A percentile compares a stretch with the other conserved stretches of the same genome.
These are phyloP conservation scores for Argyrosomus regius DNA, from an alignment of 2,797 vertebrate genomes.

Conservation along the genomic window DNA sequence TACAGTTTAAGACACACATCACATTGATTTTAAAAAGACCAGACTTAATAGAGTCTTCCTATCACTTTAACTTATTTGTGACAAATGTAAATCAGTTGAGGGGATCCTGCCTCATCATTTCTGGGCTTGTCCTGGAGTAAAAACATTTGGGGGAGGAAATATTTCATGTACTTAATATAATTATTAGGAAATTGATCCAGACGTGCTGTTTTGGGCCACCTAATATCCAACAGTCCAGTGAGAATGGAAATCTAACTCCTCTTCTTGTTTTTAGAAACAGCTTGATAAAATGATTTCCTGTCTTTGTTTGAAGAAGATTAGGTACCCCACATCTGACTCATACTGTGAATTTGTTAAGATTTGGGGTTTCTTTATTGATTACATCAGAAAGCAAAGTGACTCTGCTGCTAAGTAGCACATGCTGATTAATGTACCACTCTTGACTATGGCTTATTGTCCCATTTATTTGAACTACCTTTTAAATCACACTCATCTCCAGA, in stretches of 20 bases:
- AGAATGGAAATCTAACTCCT: neutral
- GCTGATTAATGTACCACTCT: slow-evolving; percentile 4
- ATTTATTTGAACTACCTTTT: neutral
- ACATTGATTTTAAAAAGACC: neutral
- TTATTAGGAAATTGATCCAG: neutral
- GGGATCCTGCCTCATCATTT: neutral
- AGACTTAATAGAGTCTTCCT: neutral
- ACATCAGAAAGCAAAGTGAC: slow-evolving; percentile 1
- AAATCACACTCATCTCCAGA: neutral
- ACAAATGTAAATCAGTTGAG: neutral
- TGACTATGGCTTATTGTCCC: neutral
- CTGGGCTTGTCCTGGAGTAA: neutral
- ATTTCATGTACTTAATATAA: neutral
- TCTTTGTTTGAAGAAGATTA: neutral
- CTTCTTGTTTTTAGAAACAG: neutral
- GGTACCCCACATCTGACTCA: neutral
- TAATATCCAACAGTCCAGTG: neutral
- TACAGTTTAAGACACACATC: neutral
- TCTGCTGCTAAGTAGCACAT: neutral
- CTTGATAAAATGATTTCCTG: neutral
- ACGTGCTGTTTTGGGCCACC: neutral
- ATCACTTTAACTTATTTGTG: neutral
- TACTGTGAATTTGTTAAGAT: neutral
- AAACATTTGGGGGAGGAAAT: neutral
- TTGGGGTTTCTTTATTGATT: no score